Evolutionary conservation across 2,797 vertebrate genomes (phyloP).

Genomic region (Galagoides demidoff): DNA sequence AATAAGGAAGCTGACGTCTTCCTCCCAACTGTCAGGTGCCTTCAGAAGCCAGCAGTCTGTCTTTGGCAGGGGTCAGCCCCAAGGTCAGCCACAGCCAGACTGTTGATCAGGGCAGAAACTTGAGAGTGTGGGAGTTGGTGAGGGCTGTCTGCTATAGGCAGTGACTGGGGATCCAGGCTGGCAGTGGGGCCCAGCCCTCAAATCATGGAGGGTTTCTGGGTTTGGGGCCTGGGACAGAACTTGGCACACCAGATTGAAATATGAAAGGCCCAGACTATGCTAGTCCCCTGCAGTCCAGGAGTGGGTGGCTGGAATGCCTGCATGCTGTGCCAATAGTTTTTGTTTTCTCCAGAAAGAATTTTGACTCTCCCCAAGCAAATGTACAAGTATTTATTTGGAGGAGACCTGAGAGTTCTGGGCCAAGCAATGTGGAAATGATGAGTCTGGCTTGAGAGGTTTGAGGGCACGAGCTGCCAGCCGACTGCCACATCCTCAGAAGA

Average conservation of each 20-base stretch:
- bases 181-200: not conserved
- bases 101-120: not conserved
- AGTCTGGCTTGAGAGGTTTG: not conserved
- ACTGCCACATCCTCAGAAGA: not conserved
- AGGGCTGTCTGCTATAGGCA: not conserved
- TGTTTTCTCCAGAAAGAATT: conserved; percentile 2
- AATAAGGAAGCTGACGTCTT: not conserved
- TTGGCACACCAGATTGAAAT: not conserved
- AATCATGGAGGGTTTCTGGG: not conserved
- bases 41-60: not conserved
- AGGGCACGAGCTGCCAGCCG: not conserved
- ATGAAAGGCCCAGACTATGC: not conserved
- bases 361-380: not conserved
- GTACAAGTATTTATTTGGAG: not conserved
- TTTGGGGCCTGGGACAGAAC: not conserved
- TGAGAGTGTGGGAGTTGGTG: not conserved
- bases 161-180: not conserved
- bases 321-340: not conserved
- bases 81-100: not conserved
- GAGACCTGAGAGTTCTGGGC: not conserved
- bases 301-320: not conserved
- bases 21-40: not conserved
- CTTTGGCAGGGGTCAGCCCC: not conserved
- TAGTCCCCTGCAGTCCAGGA: not conserved
- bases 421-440: not conserved